Conservation (phyloP, 2,888 invertebrate genomes). For the Pristionchus entomophagus region DNA sequence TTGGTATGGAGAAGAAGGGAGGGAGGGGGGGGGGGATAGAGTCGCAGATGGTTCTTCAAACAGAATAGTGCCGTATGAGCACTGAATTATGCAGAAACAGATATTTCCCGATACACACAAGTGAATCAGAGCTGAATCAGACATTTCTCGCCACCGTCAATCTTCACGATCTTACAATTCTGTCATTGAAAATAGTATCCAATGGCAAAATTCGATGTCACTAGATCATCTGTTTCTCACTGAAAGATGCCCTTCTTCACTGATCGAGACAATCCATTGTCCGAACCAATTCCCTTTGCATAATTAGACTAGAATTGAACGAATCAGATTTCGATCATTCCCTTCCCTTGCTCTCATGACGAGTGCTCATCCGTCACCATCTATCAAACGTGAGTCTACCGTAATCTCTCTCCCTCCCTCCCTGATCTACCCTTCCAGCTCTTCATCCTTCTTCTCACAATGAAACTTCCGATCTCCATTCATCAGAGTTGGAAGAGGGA, state of each 20-base stretch:
- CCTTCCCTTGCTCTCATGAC: background rate
- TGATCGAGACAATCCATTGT: too few relatives aligned
- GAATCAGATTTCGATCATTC: too few relatives aligned
- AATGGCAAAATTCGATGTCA: too few relatives aligned
- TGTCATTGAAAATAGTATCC: too few relatives aligned
- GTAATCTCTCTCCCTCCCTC: background rate
- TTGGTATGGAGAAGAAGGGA: background rate
- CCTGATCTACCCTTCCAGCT: background rate
- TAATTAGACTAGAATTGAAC: too few relatives aligned
- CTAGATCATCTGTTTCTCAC: too few relatives aligned
- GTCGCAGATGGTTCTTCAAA: slow-evolving; percentile 4
- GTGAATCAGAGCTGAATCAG: background rate
- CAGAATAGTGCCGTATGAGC: background rate
- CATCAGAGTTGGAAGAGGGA: background rate
- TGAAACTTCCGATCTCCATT: background rate
- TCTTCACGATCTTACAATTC: too few relatives aligned
- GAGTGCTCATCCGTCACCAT: background rate
- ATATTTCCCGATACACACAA: too few relatives aligned
- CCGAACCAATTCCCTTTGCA: background rate
- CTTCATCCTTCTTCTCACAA: background rate
- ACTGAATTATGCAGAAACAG: background rate
- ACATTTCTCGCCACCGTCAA: too few relatives aligned
- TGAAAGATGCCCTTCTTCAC: too few relatives aligned
- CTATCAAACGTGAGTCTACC: background rate
- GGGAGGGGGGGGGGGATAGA: background rate